A percentile compares a stretch with the other conserved stretches of the same genome.
Evolutionary conservation across 1,140 invertebrate genomes (phyloP).

Genomic region (Metopolophium dirhodum): DNA sequence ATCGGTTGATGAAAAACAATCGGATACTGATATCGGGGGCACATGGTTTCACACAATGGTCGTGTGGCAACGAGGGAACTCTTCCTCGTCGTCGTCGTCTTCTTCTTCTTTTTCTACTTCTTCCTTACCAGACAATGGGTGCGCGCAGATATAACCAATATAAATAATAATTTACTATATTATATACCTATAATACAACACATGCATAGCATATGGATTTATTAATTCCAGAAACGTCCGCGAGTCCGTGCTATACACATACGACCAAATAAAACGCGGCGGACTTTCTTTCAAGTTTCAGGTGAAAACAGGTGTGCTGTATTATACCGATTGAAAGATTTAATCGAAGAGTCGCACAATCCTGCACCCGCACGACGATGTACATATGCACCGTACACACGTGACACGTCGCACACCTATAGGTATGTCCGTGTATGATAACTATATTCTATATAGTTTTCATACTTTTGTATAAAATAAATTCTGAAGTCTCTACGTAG

Average conservation of each 20-base stretch:
- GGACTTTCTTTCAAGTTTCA: slow-evolving; percentile 29
- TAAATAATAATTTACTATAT: slow-evolving; percentile 20
- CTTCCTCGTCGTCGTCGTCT: neutral
- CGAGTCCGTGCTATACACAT: too few species aligned
- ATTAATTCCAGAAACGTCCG: slow-evolving; percentile 28
- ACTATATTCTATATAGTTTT: neutral
- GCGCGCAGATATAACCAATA: slow-evolving; percentile 16
- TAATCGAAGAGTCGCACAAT: neutral
- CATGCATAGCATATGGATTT: neutral
- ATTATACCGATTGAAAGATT: neutral
- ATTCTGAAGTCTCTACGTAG: neutral
- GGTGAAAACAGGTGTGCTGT: neutral
- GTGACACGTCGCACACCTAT: neutral
- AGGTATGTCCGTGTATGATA: neutral
- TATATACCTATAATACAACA: neutral
- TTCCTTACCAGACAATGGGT: neutral
- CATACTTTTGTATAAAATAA: neutral
- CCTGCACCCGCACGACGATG: neutral
- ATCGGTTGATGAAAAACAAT: slow-evolving; percentile 39
- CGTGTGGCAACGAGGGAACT: neutral
- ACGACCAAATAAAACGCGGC: neutral
- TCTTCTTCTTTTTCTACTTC: neutral
- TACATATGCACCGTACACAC: neutral
- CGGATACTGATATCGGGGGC: slow-evolving; percentile 46
- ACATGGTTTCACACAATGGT: slow-evolving; percentile 43